A percentile compares a stretch with the other conserved stretches of the same genome.
These are phyloP conservation scores for Pedionomus torquatus DNA, from an alignment of 2,113 vertebrate species.

Conservation along the genomic window DNA sequence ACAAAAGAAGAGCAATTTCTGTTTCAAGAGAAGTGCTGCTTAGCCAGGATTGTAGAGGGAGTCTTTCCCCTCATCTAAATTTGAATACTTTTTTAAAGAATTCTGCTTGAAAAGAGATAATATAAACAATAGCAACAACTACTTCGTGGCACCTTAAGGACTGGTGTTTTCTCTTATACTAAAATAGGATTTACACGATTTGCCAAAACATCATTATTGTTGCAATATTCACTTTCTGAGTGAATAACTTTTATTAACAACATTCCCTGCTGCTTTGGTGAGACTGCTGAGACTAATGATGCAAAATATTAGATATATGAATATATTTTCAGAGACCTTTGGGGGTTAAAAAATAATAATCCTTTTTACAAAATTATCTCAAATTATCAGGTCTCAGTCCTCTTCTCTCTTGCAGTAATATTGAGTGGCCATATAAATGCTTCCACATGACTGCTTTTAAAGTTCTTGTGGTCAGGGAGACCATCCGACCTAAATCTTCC, in stretches of 20 bases:
- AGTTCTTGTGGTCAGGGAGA: background rate
- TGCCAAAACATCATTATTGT: background rate
- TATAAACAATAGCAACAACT: background rate
- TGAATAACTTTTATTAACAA: background rate
- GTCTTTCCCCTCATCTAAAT: background rate
- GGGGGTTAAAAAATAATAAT: accelerated
- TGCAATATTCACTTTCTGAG: background rate
- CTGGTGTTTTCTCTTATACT: background rate
- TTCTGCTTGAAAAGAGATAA: background rate
- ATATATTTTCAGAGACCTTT: background rate
- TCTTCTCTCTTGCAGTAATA: background rate
- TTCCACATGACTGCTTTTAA: background rate
- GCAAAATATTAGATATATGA: background rate
- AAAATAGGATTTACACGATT: background rate
- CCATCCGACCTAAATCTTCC: background rate
- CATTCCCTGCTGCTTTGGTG: background rate
- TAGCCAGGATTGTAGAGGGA: background rate
- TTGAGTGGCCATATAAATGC: background rate
- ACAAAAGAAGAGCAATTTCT: background rate
- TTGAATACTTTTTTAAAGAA: background rate
- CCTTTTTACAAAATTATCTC: background rate
- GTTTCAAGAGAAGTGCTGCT: background rate
- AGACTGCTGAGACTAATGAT: background rate
- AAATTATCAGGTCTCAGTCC: background rate
- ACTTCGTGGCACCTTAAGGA: background rate